These are phyloP conservation scores for Alloplasta piceator DNA, from an alignment of 2,888 invertebrate genomes.

Conservation along the genomic window DNA sequence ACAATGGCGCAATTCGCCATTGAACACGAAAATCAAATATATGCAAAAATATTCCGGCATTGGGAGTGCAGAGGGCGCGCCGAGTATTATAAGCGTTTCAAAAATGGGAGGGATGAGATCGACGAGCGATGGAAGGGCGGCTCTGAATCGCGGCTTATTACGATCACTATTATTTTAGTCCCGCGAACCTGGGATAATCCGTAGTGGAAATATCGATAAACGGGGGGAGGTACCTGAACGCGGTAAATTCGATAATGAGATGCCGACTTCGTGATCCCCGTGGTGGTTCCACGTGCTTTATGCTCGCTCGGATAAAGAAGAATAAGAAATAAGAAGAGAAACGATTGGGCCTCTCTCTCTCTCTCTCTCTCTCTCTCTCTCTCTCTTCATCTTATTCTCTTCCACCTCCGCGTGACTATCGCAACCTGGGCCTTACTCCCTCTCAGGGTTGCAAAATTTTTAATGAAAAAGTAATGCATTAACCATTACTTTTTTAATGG, in stretches of 20 bases:
- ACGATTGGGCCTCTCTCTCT: slow-evolving; percentile 44
- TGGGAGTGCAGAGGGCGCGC: slow-evolving; percentile 27
- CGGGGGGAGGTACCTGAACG: slow-evolving; percentile 70
- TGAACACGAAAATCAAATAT: slow-evolving; percentile 2
- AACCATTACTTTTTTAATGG: too few species aligned
- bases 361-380: slow-evolving; percentile 42
- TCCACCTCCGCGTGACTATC: slow-evolving; percentile 8
- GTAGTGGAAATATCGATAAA: slow-evolving; percentile 69
- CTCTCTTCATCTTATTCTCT: slow-evolving; percentile 40
- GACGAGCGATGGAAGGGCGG: slow-evolving; percentile 62
- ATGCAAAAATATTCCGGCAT: slow-evolving; percentile 23
- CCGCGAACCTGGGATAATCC: slow-evolving; percentile 61
- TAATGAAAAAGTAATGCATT: too few species aligned
- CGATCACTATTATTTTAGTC: slow-evolving; percentile 69
- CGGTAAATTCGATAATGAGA: slow-evolving; percentile 73
- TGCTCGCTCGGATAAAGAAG: slow-evolving; percentile 53
- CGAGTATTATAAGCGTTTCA: not conserved
- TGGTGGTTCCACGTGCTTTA: slow-evolving; percentile 56
- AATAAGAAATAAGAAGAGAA: slow-evolving; percentile 49
- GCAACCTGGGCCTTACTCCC: not conserved
- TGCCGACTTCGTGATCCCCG: slow-evolving; percentile 70
- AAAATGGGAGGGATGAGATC: slow-evolving; percentile 54
- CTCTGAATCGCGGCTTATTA: slow-evolving; percentile 66
- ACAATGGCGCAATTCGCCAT: not conserved
- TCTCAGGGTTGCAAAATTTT: too few species aligned